Evolutionary conservation across 2,113 vertebrate species (phyloP), one percentile per base, ranked within the genome.

Genomic region (Cricetomys ansorgei): DNA sequence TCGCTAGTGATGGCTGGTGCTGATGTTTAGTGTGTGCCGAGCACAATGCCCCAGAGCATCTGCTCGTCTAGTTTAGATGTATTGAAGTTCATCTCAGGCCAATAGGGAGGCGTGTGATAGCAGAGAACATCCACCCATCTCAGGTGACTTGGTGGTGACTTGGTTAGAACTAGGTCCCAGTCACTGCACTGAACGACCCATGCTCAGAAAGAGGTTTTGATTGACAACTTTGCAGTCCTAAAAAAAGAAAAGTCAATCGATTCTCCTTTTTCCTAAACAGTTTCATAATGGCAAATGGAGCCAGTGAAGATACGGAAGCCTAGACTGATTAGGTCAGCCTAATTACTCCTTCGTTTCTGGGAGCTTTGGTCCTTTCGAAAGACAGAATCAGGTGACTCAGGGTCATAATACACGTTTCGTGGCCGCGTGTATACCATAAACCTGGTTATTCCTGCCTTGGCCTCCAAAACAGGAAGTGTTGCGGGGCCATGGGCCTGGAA

Each of bases 311-410:
- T 59, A 69, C 40, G 37, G 88, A 94, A 85, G 45, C 53, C 88
- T 40, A 4, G 92, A 53, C 15, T 16, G 72, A 16, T 55, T 45
- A 86, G 73, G 37, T 73, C 59, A 67, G 72, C 53, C 73, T 37
- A 73, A 53, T 79, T 48, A 59, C 17, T 90, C 62, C 50, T 91
- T 80, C 57, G 75, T 94, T 95, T 77, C 65, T 89, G 59, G 76
- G 87, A 96, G 76, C 64, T 91, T 40, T 43, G 15, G 89, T 95
- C 89, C 89, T 95, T 94, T 77, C 95, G 94, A 87, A 79, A 37
- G 73, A 72, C 57, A 88, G 72, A 77, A 43, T 15, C 40, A 43
- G 16, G 59, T 96, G 72, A 96, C 59, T 96, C 57, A 16, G 59
- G 55, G 40, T 93, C 75, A 65, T 73, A 31, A 62, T 37, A 48